These are phyloP conservation scores for Rhagoletis zephyria DNA, from an alignment of 1,140 invertebrate genomes.

Conservation along the genomic window DNA sequence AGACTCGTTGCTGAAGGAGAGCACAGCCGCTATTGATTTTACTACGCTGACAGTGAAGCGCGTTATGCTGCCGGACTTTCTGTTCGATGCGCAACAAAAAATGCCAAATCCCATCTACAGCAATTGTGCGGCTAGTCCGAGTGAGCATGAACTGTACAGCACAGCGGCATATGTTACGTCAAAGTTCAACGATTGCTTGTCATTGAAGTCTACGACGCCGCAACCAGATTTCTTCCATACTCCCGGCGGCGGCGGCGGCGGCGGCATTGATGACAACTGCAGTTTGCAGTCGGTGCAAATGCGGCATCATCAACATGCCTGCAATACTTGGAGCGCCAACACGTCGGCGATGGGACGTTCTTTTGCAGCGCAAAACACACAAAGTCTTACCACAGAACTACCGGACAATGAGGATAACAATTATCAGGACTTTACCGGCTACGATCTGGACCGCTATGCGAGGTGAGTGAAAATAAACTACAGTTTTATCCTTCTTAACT, in stretches of 20 bases:
- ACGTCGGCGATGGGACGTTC: slow-evolving; percentile 60
- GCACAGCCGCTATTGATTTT: slow-evolving; percentile 60
- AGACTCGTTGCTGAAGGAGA: slow-evolving; percentile 70
- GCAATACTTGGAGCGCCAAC: slow-evolving; percentile 51
- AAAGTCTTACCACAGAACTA: slow-evolving; percentile 71
- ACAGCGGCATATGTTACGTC: slow-evolving; percentile 66
- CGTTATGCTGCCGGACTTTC: slow-evolving; percentile 69
- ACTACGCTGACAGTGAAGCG: slow-evolving; percentile 72
- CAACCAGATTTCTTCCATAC: slow-evolving; percentile 70
- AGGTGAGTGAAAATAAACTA: slow-evolving; percentile 60
- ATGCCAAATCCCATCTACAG: slow-evolving; percentile 70
- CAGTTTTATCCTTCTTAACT: too few relatives aligned
- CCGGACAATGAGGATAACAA: slow-evolving; percentile 68
- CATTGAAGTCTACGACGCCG: slow-evolving; percentile 69
- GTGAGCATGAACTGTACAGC: slow-evolving; percentile 66
- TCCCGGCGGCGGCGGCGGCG: slow-evolving; percentile 61
- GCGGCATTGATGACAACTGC: slow-evolving; percentile 60
- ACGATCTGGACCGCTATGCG: slow-evolving; percentile 71
- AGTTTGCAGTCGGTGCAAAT: slow-evolving; percentile 64
- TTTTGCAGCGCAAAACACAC: slow-evolving; percentile 64
- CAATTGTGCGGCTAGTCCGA: slow-evolving; percentile 62
- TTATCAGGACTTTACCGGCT: slow-evolving; percentile 63
- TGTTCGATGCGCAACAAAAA: slow-evolving; percentile 63
- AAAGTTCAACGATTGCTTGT: slow-evolving; percentile 68
- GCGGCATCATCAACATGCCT: slow-evolving; percentile 59